Evolutionary conservation across 2,888 invertebrate genomes (phyloP), one percentile per base, ranked within the genome.

Genomic region (Orchesella flavescens): DNA sequence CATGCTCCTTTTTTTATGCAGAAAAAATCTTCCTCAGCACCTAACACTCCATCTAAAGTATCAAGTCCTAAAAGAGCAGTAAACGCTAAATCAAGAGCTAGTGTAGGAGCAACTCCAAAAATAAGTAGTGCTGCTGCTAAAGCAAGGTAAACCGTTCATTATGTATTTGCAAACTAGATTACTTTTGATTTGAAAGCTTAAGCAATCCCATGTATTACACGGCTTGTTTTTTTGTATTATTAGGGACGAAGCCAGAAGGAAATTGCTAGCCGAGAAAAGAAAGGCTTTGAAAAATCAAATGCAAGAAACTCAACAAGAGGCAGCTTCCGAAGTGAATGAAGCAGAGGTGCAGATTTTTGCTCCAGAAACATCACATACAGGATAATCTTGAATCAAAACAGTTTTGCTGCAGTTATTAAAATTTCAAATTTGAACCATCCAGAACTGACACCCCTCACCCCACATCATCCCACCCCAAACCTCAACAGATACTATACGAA

Each of bases 231-330:
- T 34, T 34, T 4, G 2, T 34, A 4, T 34, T 34, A 34, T 7
- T 21, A 88, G 91, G 34, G 91, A 91, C 77, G 93, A 92, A 87
- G 95, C 95, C 59, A 92, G 97, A 85, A 94, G 94, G 88, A 94
- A 94, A 88, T 92, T 97, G 92, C 90, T 96, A 87, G 96, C 96
- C 88, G 94, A 92, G 89, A 93, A 92, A 90, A 92, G 95, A 89
- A 91, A 92, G 86, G 93, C 92, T 10, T 92, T 93, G 92, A 89
- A 89, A 73, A 86, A 85, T 71, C 87, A 88, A 79, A 83, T 88
- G 44, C 88, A 88, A 55, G 77, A 77, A 61, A 49, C 57, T 1
- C 71, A 77, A 34, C 34, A 34, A 72, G 73, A 72, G 23, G 24
- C 83, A 55, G 46, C 55, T 21, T 57, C 57, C 55, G 46, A 23